Evolutionary conservation across 2,888 invertebrate species (phyloP).

Genomic region (Rotaria sp.): DNA sequence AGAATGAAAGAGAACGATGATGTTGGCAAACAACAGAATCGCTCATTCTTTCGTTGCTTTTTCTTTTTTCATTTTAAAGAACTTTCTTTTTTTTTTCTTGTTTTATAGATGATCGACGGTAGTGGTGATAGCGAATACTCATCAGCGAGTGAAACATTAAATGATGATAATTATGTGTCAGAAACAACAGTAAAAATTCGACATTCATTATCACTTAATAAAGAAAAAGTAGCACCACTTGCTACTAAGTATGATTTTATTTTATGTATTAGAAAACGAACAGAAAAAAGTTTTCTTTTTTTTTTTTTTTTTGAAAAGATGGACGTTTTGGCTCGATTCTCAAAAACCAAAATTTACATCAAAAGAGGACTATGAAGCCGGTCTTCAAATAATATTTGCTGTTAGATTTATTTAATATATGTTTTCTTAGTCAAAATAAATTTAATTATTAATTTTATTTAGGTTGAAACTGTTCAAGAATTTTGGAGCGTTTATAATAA

Average conservation of each 20-base stretch:
- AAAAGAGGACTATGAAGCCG: slow-evolving; percentile 13
- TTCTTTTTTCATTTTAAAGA: background rate
- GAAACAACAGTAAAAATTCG: background rate
- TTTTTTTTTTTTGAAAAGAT: background rate
- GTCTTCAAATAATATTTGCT: background rate
- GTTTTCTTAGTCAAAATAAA: too few species aligned
- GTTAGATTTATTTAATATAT: background rate
- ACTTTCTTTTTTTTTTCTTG: background rate
- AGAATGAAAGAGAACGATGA: background rate
- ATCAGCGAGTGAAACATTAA: background rate
- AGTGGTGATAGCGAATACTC: background rate
- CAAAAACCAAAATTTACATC: background rate
- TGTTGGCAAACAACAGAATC: background rate
- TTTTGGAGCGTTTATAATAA: slow-evolving; percentile 14
- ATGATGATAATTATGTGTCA: background rate
- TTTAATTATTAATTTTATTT: background rate
- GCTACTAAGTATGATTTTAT: background rate
- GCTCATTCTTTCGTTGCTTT: background rate
- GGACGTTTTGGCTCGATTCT: slow-evolving; percentile 12
- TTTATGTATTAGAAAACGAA: too few species aligned
- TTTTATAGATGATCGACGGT: slow-evolving; percentile 8
- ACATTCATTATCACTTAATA: background rate
- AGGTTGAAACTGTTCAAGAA: slow-evolving; percentile 7
- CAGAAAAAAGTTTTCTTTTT: background rate
- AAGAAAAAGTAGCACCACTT: background rate